phyloP scores from a whole-genome alignment of 2,113 vertebrate species.

The Ariopsis seemanni region DNA sequence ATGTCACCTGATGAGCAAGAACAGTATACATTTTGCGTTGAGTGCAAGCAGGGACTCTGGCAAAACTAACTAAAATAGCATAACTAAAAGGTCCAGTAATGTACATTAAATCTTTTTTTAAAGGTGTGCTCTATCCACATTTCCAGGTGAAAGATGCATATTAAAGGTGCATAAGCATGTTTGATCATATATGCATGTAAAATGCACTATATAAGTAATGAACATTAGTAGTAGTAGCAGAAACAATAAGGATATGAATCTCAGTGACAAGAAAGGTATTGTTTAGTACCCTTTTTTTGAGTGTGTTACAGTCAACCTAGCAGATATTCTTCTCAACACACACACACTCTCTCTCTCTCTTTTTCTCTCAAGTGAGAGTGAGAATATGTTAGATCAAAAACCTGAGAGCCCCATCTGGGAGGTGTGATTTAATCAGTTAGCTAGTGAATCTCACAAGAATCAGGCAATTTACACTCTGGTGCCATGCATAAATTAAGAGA shows the following conservation, averaged over 20 bases:
- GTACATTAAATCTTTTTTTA: neutral
- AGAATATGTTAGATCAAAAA: constrained; percentile 27
- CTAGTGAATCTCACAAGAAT: constrained; percentile 50
- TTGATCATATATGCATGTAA: no score
- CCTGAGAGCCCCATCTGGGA: constrained; percentile 34
- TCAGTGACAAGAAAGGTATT: neutral
- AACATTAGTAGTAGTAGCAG: no score
- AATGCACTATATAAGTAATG: no score
- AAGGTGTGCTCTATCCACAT: neutral
- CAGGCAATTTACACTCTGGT: constrained; percentile 51
- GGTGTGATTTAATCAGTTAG: constrained; percentile 54
- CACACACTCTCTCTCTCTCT: neutral
- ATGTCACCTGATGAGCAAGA: no score
- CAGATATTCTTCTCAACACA: neutral
- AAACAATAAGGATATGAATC: neutral
- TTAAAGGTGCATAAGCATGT: neutral
- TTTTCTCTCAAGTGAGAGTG: neutral
- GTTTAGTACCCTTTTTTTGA: neutral
- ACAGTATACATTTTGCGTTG: no score
- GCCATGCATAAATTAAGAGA: neutral
- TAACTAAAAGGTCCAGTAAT: neutral
- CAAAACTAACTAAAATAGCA: no score
- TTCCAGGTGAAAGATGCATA: neutral
- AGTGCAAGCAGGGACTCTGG: no score
- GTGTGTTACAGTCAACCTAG: neutral